Conservation (phyloP, 2,888 invertebrate genomes). For the Folsomia candida region DNA sequence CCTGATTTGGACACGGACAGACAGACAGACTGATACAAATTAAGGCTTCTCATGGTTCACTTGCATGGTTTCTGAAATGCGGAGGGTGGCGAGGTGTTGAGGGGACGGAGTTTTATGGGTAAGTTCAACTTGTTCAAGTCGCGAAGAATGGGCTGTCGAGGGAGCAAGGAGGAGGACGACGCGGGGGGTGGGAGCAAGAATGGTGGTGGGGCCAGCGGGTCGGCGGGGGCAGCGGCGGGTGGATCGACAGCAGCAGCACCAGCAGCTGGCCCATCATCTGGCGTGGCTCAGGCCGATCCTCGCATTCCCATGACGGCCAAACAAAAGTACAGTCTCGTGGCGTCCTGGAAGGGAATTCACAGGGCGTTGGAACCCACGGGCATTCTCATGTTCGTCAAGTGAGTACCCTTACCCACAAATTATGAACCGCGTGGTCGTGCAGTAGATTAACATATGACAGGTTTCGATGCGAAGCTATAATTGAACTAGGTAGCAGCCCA, state of each 20-base stretch:
- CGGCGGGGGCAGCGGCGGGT: conserved; percentile 21
- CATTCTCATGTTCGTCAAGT: conserved; percentile 88
- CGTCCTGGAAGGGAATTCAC: conserved; percentile 87
- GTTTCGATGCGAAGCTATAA: too few relatives aligned
- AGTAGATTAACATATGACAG: too few relatives aligned
- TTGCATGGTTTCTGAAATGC: too few relatives aligned
- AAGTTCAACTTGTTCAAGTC: conserved; percentile 37
- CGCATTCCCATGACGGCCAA: conserved; percentile 77
- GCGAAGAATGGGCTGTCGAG: conserved; percentile 50
- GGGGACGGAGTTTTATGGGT: too few relatives aligned
- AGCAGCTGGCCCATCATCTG: conserved; percentile 10
- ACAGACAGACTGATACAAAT: too few relatives aligned
- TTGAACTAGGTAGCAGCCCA: too few relatives aligned
- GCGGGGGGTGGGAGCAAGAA: conserved; percentile 36
- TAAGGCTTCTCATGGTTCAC: too few relatives aligned
- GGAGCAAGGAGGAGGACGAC: conserved; percentile 48
- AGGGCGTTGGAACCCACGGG: conserved; percentile 86
- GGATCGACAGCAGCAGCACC: conserved; percentile 8
- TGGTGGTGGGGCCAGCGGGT: conserved; percentile 30
- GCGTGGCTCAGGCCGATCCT: conserved; percentile 60
- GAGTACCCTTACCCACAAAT: too few relatives aligned
- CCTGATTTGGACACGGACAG: too few relatives aligned
- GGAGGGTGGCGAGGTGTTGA: too few relatives aligned
- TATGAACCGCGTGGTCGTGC: too few relatives aligned
- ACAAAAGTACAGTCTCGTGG: conserved; percentile 83